Conservation (phyloP, 2,797 vertebrate species). For the Pitangus sulphuratus region DNA sequence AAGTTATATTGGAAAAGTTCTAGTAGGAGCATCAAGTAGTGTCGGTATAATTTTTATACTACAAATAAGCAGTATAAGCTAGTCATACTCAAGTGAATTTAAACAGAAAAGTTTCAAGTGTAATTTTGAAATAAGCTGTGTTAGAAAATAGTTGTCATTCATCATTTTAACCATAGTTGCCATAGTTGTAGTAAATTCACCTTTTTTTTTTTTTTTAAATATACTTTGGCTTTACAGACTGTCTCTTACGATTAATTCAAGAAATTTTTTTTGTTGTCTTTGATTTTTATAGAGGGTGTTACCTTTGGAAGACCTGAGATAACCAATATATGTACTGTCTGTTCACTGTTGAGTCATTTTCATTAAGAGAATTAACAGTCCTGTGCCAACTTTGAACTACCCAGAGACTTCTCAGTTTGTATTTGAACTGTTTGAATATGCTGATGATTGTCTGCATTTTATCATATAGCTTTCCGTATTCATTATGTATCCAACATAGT, state of each 20-base stretch:
- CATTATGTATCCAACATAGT: not conserved
- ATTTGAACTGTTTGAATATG: not conserved
- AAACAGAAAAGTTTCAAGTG: not conserved
- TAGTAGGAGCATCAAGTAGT: not conserved
- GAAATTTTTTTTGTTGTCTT: not conserved
- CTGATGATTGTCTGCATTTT: not conserved
- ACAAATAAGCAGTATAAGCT: not conserved
- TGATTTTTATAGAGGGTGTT: not conserved
- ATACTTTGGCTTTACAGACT: not conserved
- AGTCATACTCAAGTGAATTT: not conserved
- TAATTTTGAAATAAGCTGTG: not conserved
- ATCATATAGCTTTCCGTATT: not conserved
- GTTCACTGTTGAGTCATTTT: not conserved
- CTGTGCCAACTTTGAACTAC: not conserved
- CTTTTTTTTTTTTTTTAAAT: not conserved
- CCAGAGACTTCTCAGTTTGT: not conserved
- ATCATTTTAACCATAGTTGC: not conserved
- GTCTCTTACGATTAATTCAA: not conserved
- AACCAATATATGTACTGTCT: accelerated
- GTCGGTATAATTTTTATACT: not conserved
- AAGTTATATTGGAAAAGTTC: not conserved
- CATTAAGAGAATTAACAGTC: not conserved
- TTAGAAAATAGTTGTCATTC: not conserved
- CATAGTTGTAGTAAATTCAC: not conserved
- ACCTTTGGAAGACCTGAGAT: not conserved